Conservation (phyloP, 1,140 invertebrate genomes). For the Drosophila nikananu region DNA sequence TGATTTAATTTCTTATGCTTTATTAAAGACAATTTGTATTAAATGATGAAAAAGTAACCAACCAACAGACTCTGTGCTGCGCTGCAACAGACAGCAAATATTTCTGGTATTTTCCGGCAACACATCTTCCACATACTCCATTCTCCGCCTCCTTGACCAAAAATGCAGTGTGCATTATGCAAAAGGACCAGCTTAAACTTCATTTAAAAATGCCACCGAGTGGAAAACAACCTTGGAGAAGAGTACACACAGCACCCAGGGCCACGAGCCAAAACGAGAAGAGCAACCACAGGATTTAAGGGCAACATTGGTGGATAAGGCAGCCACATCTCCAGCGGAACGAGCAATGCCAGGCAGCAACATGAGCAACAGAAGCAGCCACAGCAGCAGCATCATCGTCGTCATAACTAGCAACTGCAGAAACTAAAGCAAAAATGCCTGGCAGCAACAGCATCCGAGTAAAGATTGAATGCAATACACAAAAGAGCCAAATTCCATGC, state of each 20-base stretch:
- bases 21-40: too few species aligned
- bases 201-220: constrained; percentile 69
- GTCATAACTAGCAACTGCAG: constrained; percentile 20
- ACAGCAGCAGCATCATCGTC: constrained; percentile 3
- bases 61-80: not conserved
- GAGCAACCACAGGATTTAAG: constrained; percentile 17
- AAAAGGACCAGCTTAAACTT: constrained; percentile 60
- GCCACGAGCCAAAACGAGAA: constrained; percentile 9
- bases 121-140: constrained; percentile 28
- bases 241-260: constrained; percentile 7
- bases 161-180: constrained; percentile 60
- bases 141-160: constrained; percentile 39
- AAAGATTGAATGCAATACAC: constrained; percentile 66
- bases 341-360: constrained; percentile 9
- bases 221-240: constrained; percentile 11
- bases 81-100: constrained; percentile 16
- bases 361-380: constrained; percentile 15
- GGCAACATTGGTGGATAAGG: constrained; percentile 14
- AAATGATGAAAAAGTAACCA: constrained; percentile 1
- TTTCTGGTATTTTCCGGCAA: constrained; percentile 34
- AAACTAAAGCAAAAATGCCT: constrained; percentile 13
- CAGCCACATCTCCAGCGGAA: constrained; percentile 7
- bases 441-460: constrained; percentile 13
- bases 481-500: constrained; percentile 61
- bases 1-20: constrained; percentile 14